These are phyloP conservation scores for Clusia tigrina DNA, from an alignment of 2,888 invertebrate genomes.

Conservation along the genomic window DNA sequence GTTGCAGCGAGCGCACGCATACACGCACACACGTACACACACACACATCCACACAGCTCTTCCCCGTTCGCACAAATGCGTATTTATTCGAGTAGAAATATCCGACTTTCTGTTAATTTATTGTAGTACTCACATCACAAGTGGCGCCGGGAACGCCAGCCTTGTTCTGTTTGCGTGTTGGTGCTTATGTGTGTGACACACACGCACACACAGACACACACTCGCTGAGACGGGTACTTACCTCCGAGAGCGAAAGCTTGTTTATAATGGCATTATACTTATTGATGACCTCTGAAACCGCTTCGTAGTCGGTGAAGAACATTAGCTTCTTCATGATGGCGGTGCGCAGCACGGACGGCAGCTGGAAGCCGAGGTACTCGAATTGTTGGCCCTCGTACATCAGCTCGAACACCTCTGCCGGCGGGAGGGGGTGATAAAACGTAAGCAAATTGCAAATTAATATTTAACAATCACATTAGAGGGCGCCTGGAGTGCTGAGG, in stretches of 20 bases:
- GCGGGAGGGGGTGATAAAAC: no score
- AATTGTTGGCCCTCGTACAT: constrained; percentile 79
- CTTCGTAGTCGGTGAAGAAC: constrained; percentile 73
- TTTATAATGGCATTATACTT: constrained; percentile 73
- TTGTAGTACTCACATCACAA: constrained; percentile 20
- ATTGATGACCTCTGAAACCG: constrained; percentile 68
- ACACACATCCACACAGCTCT: neutral
- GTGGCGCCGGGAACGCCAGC: neutral
- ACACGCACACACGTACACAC: neutral
- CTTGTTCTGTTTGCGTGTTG: constrained; percentile 7
- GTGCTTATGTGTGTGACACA: neutral
- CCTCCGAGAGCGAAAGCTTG: constrained; percentile 76
- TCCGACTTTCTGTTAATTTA: constrained; percentile 29
- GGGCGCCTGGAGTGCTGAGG: no score
- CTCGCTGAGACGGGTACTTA: constrained; percentile 46
- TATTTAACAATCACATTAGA: no score
- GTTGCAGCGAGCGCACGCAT: constrained; percentile 10
- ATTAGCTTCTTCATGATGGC: constrained; percentile 66
- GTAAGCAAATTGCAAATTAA: no score
- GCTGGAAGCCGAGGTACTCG: constrained; percentile 73
- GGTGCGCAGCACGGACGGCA: constrained; percentile 67
- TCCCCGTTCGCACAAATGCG: neutral
- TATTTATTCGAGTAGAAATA: constrained; percentile 24
- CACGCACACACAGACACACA: neutral
- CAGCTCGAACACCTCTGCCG: constrained; percentile 71